A percentile compares a stretch with the other conserved stretches of the same genome.
Conservation (phyloP, 2,113 vertebrate species). For the Periophthalmodon schlosseri region DNA sequence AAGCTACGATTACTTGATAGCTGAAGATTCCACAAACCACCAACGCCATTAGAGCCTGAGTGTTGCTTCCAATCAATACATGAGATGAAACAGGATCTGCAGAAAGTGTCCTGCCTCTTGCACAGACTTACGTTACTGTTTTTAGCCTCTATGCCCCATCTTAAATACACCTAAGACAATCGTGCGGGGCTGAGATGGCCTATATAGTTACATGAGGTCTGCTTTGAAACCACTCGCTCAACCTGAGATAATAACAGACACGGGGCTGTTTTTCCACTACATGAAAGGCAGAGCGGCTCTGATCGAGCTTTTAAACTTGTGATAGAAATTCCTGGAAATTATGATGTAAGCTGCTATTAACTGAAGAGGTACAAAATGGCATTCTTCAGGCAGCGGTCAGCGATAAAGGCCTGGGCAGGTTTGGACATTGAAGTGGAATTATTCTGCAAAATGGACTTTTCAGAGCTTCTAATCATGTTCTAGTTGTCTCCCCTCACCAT, state of each 20-base stretch:
- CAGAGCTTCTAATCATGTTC: too few species aligned
- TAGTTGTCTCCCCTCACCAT: too few species aligned
- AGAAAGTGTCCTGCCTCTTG: constrained; percentile 27
- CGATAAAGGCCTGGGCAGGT: background rate
- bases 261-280: constrained; percentile 45
- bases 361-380: background rate
- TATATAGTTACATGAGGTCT: constrained; percentile 53
- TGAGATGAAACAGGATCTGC: constrained; percentile 36
- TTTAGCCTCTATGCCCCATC: constrained; percentile 39
- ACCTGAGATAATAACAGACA: constrained; percentile 63
- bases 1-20: background rate
- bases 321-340: constrained; percentile 24
- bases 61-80: constrained; percentile 58
- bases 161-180: constrained; percentile 44
- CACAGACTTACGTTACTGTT: constrained; percentile 50
- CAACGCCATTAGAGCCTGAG: background rate
- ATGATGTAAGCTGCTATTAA: constrained; percentile 13
- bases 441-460: too few species aligned
- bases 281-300: constrained; percentile 40
- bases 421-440: too few species aligned
- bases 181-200: constrained; percentile 30
- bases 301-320: constrained; percentile 29
- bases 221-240: constrained; percentile 55
- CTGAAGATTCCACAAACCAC: background rate
- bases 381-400: background rate